Base-by-base conservation (phyloP, 2,888 invertebrate species). In the Ctenicera cuprea region DNA sequence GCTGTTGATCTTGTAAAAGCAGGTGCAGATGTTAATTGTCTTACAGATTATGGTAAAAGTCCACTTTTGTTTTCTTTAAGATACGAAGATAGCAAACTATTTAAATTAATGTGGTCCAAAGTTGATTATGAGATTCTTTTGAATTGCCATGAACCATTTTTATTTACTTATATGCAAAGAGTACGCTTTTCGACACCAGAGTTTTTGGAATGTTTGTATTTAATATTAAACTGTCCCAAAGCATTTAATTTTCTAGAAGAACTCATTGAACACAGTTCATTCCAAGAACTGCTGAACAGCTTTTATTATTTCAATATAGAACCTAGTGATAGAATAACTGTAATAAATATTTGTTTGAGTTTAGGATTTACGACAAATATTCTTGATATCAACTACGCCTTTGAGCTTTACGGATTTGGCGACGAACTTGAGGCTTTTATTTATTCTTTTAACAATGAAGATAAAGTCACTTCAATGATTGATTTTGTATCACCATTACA, bases 171-270 rank as follows among this genome's bases (percentile, higher is more conserved):
- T 18, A 20, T 69, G 0, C 48, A 59, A 16, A 62, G 11, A 14
- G 12, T 33, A 16, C 7, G 30, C 1, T 69, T 69, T 69, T 62
- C 69, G 5, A 41, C 41, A 5, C 8, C 9, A 0, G 69, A 69
- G 33, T 69, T 59, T 59, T n/a, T 69, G 12, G 61, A 72, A 12
- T 75, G 70, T 65, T 77, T 75, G 3, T 11, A 12, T 9, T 77
- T 76, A 64, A 76, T 78, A 7, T 59, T 74, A 26, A 76, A 61
- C 76, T 82, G 5, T 11, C 22, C 14, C n/a, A 54, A 50, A 77
- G 82, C 18, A 54, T 77, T 5, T 74, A 73, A 74, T 80, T 81
- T 22, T 80, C 81, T 14, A 81, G 81, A 62, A 77, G 79, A 11
- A n/a, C 18, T 38, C 3, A 78, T 26, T 74, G 78, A 14, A 50